Evolutionary conservation across 2,888 invertebrate species (phyloP), one percentile per base, ranked within the genome.

Genomic region (Polyploca ridens): DNA sequence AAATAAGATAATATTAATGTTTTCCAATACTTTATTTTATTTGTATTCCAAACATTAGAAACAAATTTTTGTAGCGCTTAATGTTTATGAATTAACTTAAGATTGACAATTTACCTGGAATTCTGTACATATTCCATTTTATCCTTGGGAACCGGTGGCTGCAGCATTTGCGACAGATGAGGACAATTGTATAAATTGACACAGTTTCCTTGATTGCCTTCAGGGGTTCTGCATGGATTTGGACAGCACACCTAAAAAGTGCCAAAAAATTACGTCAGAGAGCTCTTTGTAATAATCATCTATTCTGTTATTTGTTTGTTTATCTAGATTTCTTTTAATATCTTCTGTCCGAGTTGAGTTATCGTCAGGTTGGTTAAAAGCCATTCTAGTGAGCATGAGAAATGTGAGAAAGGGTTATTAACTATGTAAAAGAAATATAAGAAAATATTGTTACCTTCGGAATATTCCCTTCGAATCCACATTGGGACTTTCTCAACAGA

Each of bases 171-270:
- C 0, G 73, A 69, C 0, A 90, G 62, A 16, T 78, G 70, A 0
- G 81, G 63, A 59, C 90, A 90, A 0, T 77, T 67, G 67, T 84
- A 70, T n/a, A 88, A 57, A 41, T 69, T 72, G 33, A 86, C 67
- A 64, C 90, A 90, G 3, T 65, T 54, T 1, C 90, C 90, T 0
- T 64, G 41, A 0, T 79, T 73, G 0, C 86, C 85, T 4, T 85
- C 83, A 0, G 86, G 80, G 10, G 88, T 88, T 64, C 63, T 66
- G 69, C 90, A 90, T 19, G 66, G 64, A 3, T 62, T 58, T 0
- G 81, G 77, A 62, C 88, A 88, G 76, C 88, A 88, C n/a, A 87
- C 87, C 88, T 88, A 82, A 41, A 73, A 71, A 44, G 10, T 5
- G 54, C 74, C 69, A 63, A 74, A 77, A 66, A 75, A 77, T 11